Percentiles rank a stretch among this genome's conserved stretches.
These are phyloP conservation scores for Megaleporinus macrocephalus DNA, from an alignment of 2,113 vertebrate genomes.

Conservation along the genomic window DNA sequence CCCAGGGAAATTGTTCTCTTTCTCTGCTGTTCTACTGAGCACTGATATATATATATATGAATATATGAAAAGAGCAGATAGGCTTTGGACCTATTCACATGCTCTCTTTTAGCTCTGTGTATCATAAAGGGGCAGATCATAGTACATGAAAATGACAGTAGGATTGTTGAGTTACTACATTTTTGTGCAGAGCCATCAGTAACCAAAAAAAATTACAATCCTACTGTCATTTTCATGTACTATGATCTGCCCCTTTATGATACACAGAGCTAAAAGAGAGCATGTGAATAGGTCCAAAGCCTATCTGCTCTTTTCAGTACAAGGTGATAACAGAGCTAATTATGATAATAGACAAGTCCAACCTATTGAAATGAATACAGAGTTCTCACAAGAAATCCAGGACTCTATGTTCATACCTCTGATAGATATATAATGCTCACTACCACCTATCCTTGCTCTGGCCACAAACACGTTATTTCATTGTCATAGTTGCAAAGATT, in stretches of 20 bases:
- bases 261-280: background rate
- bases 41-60: no score
- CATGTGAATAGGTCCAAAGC: background rate
- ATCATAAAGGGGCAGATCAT: background rate
- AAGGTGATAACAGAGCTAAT: constrained; percentile 50
- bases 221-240: background rate
- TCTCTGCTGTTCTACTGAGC: background rate
- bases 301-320: background rate
- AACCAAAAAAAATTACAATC: background rate
- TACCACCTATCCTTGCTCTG: no score
- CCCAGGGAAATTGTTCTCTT: background rate
- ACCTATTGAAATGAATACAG: background rate
- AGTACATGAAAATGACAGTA: background rate
- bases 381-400: background rate
- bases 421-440: no score
- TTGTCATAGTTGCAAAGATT: no score
- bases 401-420: no score
- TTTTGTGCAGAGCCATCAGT: no score
- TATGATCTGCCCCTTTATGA: background rate
- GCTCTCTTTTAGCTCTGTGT: background rate
- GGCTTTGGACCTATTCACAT: background rate
- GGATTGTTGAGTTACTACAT: no score
- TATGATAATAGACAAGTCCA: constrained; percentile 10
- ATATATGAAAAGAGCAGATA: background rate
- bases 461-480: no score